Evolutionary conservation across 2,113 vertebrate genomes (phyloP), one percentile per base, ranked within the genome.

Genomic region (Corythornis cristatus): DNA sequence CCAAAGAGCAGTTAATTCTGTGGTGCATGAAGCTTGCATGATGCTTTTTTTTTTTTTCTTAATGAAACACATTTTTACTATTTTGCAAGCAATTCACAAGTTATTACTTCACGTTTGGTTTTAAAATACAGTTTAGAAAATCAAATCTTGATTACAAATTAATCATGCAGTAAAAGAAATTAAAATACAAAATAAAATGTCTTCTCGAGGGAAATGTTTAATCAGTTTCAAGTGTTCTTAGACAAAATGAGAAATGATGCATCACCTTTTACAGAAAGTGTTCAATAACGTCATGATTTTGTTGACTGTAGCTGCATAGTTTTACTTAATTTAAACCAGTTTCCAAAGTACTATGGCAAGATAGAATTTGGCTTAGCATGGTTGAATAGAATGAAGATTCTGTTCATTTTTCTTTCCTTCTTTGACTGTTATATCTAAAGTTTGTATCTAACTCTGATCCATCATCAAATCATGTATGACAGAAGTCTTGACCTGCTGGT

Each of bases 71-170:
- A 68, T 86, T 94, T 96, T 93, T 71, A 74, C 37, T 85, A 77
- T 92, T 93, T 95, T 95, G 86, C 72, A 95, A 96, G 54, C 61
- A 64, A 82, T 96, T 79, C 16, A 0, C 65, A 81, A 81, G 31
- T 79, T 90, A 90, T 89, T 94, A 81, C 88, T 91, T 83, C 84
- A 95, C 0, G 3, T 93, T 86, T 94, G 68, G 65, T 96, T 95
- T 95, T 95, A 93, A 96, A 96, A 89, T 86, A 90, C 45, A 54
- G 46, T 93, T 72, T 87, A n/a, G 67, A 93, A 92, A 95, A 94
- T 92, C 83, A 96, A 87, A 94, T 94, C 89, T 95, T 93, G 82
- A 96, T 93, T 90, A 92, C 84, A 88, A 86, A 85, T 86, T 88
- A 91, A 92, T 95, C 91, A 96, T 88, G 58, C 92, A 87, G 29